Conservation (phyloP, 2,113 vertebrate genomes). For the Myiopsitta monachus region DNA sequence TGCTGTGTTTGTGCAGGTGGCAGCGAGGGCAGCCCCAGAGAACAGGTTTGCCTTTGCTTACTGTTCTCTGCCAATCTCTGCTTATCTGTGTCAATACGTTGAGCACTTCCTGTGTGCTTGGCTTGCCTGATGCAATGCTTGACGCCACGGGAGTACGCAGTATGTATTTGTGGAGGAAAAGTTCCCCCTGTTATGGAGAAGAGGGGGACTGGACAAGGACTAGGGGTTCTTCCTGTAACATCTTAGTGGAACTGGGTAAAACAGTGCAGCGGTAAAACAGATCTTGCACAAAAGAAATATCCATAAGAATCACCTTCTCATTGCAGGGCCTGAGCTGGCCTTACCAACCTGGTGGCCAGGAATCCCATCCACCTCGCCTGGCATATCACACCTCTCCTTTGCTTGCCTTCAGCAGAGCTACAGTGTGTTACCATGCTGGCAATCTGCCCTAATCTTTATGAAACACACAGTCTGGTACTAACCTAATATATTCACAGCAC, state of each 20-base stretch:
- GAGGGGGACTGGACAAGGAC: neutral
- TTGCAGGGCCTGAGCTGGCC: neutral
- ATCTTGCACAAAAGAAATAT: neutral
- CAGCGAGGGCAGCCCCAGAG: neutral
- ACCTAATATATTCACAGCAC: neutral
- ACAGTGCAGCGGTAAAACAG: neutral
- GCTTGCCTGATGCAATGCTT: neutral
- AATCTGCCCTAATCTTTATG: neutral
- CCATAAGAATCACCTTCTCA: neutral
- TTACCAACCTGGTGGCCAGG: neutral
- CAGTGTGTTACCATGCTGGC: fast-evolving
- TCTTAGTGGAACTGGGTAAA: neutral
- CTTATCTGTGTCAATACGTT: neutral
- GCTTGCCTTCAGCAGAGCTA: neutral
- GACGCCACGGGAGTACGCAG: neutral
- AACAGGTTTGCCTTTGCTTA: constrained; percentile 22
- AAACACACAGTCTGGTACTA: neutral
- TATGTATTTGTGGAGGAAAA: neutral
- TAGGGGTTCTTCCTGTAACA: neutral
- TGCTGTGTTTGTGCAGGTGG: neutral
- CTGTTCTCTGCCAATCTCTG: neutral
- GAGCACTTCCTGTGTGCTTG: neutral
- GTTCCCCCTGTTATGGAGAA: neutral
- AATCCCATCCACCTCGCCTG: neutral
- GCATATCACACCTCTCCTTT: neutral